Evolutionary conservation across 2,888 invertebrate genomes (phyloP), one percentile per base, ranked within the genome.

Genomic region (Amphimallon solstitiale): DNA sequence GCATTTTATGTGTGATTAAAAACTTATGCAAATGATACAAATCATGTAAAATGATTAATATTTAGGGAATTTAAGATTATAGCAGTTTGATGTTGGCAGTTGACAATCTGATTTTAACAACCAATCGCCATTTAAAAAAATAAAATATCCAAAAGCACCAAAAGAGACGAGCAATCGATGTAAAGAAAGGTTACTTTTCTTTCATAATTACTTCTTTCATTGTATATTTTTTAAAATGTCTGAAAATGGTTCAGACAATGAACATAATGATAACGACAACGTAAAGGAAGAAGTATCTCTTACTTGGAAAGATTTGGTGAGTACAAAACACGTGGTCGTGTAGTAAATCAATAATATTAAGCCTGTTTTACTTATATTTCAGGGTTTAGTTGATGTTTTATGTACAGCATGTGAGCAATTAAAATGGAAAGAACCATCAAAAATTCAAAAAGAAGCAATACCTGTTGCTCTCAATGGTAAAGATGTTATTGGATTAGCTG

Each of bases 361-460:
- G n/a, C n/a, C n/a, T 65, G n/a, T 38, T 54, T 23, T 51, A 37
- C 1, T 14, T 23, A 19, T 38, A 35, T 43, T 65, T 54, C 54
- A 95, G 97, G 98, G 98, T 21, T 84, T 99, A 10, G 90, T 92
- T 5, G 98, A 97, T 73, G 90, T 91, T 0, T 82, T 99, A 37
- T 95, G 95, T 77, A 92, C 95, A 83, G 95, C 98, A 0, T 98
- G 98, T 80, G 89, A 89, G 72, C 90, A 93, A 71, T 84, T 99
- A 69, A 95, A 97, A 87, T 99, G 99, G 99, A 93, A 91, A 77
- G 83, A 85, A 19, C 99, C 99, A 0, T 93, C 98, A 0, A 95
- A 94, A 84, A 98, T 99, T 76, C 99, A 99, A 81, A 89, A 86
- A 68, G 97, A 98, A 84, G 88, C 98, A 0, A 92, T 99, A 75